Percentiles rank a stretch among this genome's conserved stretches.
These are phyloP conservation scores for Anseranas semipalmata DNA, from an alignment of 2,113 vertebrate genomes.

Conservation along the genomic window DNA sequence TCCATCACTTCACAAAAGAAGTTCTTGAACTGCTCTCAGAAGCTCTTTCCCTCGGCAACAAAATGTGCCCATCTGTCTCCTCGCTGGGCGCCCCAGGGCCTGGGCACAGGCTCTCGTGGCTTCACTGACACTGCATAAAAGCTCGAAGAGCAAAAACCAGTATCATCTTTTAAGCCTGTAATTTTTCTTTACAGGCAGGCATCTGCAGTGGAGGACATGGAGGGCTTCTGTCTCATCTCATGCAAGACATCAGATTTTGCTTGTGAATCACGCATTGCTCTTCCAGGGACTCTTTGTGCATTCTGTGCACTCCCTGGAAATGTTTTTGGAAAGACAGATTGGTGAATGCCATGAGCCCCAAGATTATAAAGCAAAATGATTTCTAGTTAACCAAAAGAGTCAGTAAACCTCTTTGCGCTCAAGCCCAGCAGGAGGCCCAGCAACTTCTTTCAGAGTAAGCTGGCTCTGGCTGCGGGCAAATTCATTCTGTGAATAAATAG, in stretches of 20 bases:
- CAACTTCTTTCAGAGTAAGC: conserved; percentile 35
- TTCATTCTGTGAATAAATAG: not conserved
- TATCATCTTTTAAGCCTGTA: not conserved
- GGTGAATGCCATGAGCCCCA: not conserved
- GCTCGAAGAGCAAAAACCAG: not conserved
- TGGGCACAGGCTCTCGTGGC: not conserved
- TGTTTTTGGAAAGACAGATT: not conserved
- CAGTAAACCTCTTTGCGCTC: conserved; percentile 18
- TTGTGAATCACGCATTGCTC: not conserved
- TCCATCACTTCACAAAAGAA: conserved; percentile 40
- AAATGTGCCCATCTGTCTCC: conserved; percentile 13
- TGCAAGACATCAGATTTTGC: not conserved
- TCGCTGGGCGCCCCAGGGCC: not conserved
- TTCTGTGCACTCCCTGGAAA: not conserved
- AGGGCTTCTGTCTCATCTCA: not conserved
- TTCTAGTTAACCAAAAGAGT: not conserved
- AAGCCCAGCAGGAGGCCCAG: conserved; percentile 15
- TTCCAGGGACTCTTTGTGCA: not conserved
- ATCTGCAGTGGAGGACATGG: not conserved
- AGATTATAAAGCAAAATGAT: conserved; percentile 41
- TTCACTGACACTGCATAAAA: not conserved
- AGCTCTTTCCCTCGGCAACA: conserved; percentile 11
- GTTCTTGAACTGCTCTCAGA: not conserved
- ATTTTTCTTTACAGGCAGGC: not conserved
- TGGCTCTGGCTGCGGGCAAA: not conserved